Percentiles rank a stretch among this genome's conserved stretches.
phyloP scores from a whole-genome alignment of 2,888 invertebrate genomes.

The Lypha dubia region DNA sequence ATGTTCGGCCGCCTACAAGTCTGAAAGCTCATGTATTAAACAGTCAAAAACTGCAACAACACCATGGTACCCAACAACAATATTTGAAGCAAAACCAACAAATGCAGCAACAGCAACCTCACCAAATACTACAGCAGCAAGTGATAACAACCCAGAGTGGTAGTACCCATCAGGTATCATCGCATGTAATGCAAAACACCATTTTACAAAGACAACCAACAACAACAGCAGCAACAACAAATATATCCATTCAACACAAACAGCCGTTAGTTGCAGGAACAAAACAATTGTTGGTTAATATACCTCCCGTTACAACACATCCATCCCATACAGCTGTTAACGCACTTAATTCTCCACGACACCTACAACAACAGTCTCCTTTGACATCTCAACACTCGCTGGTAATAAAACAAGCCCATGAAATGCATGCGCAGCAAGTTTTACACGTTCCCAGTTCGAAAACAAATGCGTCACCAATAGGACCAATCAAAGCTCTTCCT shows the following conservation, averaged over 20 bases:
- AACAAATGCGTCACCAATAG: slow-evolving; percentile 76
- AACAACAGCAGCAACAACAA: slow-evolving; percentile 69
- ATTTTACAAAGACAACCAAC: slow-evolving; percentile 38
- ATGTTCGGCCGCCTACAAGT: slow-evolving; percentile 84
- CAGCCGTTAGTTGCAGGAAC: slow-evolving; percentile 75
- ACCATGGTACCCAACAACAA: slow-evolving; percentile 67
- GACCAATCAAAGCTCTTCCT: slow-evolving; percentile 74
- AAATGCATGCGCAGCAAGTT: slow-evolving; percentile 75
- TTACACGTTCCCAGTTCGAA: slow-evolving; percentile 81
- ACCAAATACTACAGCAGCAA: slow-evolving; percentile 49
- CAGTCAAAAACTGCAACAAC: slow-evolving; percentile 82
- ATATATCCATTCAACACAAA: slow-evolving; percentile 69
- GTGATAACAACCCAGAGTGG: slow-evolving; percentile 18
- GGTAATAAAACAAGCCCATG: slow-evolving; percentile 79
- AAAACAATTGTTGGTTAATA: slow-evolving; percentile 80
- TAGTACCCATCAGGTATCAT: slow-evolving; percentile 26
- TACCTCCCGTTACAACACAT: slow-evolving; percentile 80
- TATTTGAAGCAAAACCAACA: slow-evolving; percentile 54
- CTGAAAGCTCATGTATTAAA: slow-evolving; percentile 87
- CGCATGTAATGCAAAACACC: slow-evolving; percentile 77
- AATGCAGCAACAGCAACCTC: slow-evolving; percentile 48
- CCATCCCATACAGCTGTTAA: slow-evolving; percentile 76
- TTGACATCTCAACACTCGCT: slow-evolving; percentile 78
- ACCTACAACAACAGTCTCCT: slow-evolving; percentile 73
- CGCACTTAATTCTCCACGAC: slow-evolving; percentile 77